A percentile compares a stretch with the other conserved stretches of the same genome.
These are phyloP conservation scores for Paracyclopina nana DNA, from an alignment of 1,140 invertebrate species.

Conservation along the genomic window DNA sequence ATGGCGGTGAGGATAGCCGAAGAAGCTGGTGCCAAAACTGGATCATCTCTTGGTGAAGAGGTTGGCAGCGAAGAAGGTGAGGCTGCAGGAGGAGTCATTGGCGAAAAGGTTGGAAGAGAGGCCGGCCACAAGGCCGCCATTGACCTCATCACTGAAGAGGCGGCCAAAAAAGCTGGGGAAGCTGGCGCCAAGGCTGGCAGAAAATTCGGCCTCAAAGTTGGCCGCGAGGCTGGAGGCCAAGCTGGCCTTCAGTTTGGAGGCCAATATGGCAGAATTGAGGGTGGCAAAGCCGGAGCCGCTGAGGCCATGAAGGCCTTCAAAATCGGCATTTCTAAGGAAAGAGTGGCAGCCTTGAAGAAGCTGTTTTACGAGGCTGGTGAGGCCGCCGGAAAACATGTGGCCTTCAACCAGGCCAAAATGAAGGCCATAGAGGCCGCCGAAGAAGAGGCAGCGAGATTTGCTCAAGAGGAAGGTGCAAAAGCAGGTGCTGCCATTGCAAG, in stretches of 20 bases:
- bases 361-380: conserved; percentile 10
- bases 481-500: conserved; percentile 12
- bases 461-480: conserved; percentile 13
- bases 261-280: not conserved
- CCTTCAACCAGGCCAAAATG: not conserved
- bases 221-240: conserved; percentile 1
- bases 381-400: not conserved
- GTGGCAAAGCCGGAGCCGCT: conserved; percentile 8
- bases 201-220: conserved; percentile 16
- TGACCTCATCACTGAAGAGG: conserved; percentile 13
- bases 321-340: conserved; percentile 16
- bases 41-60: not conserved
- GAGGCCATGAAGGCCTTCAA: conserved; percentile 15
- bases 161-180: conserved; percentile 4
- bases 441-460: conserved; percentile 15
- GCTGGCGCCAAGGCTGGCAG: conserved; percentile 12
- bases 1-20: conserved; percentile 13
- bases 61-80: conserved; percentile 11
- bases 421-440: conserved; percentile 4
- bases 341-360: conserved; percentile 15
- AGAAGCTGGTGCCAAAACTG: conserved; percentile 11
- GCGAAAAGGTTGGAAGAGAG: conserved; percentile 14
- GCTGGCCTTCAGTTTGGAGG: conserved; percentile 2
- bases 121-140: conserved; percentile 13
- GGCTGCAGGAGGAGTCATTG: conserved; percentile 11